Evolutionary conservation across 2,113 vertebrate genomes (phyloP).

Genomic region (Diadophis punctatus): DNA sequence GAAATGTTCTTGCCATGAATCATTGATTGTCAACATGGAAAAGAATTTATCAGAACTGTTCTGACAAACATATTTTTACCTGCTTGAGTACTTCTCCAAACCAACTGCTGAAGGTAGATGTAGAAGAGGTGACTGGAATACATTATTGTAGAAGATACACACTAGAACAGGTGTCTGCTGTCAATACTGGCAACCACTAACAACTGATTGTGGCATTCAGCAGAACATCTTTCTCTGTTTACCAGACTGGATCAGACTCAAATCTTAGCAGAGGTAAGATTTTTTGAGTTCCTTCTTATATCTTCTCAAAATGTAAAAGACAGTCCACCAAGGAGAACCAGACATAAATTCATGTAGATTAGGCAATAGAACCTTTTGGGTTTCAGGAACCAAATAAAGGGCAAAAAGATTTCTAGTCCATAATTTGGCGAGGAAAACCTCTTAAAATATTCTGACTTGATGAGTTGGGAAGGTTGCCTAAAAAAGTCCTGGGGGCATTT

Average conservation of each 20-base stretch:
- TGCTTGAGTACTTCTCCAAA: background rate
- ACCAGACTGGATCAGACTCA: background rate
- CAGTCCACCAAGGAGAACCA: background rate
- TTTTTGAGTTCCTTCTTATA: background rate
- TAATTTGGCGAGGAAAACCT: background rate
- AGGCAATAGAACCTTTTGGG: background rate
- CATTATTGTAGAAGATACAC: background rate
- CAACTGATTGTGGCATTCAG: background rate
- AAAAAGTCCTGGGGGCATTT: background rate
- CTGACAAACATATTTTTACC: background rate
- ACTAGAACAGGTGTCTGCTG: background rate
- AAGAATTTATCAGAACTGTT: background rate
- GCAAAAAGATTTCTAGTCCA: background rate
- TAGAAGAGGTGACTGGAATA: background rate
- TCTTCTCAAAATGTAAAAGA: background rate
- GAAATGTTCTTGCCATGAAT: background rate
- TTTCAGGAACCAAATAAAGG: background rate
- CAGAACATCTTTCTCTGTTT: background rate
- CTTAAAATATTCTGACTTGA: background rate
- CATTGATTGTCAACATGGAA: background rate
- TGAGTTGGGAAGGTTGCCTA: background rate
- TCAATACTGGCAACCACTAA: background rate
- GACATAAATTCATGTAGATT: background rate
- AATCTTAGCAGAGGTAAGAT: background rate
- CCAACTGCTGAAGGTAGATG: background rate